Evolutionary conservation across 2,113 vertebrate species (phyloP).

Genomic region (Stegostoma tigrinum): DNA sequence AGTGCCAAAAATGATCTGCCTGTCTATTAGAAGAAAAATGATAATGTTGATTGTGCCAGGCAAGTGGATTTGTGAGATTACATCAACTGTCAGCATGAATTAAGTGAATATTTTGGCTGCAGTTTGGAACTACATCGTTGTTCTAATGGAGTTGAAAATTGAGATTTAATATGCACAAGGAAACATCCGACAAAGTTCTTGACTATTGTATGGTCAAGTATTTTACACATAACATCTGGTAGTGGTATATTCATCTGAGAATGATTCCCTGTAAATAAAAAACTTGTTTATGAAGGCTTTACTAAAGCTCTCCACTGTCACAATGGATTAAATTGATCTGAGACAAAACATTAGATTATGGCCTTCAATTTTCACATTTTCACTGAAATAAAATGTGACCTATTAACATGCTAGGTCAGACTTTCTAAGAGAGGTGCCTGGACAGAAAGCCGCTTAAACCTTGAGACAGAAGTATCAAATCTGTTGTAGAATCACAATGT

Average conservation of each 20-base stretch:
- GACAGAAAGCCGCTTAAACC: not conserved
- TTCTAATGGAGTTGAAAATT: constrained; percentile 24
- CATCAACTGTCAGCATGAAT: not conserved
- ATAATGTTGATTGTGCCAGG: not conserved
- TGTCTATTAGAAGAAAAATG: not conserved
- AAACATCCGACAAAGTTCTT: not conserved
- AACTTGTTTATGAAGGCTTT: constrained; percentile 19
- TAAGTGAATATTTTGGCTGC: not conserved
- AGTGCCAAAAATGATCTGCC: not conserved
- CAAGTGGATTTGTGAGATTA: not conserved
- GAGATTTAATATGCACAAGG: not conserved
- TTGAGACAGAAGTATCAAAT: not conserved
- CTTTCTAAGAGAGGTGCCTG: not conserved
- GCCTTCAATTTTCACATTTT: not conserved
- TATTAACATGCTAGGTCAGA: not conserved
- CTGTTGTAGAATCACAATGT: not conserved
- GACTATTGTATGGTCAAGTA: not conserved
- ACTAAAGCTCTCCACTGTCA: not conserved
- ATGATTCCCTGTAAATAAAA: constrained; percentile 7
- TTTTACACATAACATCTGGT: not conserved
- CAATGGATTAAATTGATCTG: not conserved
- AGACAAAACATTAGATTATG: not conserved
- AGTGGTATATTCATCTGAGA: not conserved
- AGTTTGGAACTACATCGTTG: not conserved
- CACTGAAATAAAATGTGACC: not conserved